Percentiles rank a stretch among this genome's conserved stretches.
phyloP scores from a whole-genome alignment of 2,797 vertebrate species.

The Chromis chromis region DNA sequence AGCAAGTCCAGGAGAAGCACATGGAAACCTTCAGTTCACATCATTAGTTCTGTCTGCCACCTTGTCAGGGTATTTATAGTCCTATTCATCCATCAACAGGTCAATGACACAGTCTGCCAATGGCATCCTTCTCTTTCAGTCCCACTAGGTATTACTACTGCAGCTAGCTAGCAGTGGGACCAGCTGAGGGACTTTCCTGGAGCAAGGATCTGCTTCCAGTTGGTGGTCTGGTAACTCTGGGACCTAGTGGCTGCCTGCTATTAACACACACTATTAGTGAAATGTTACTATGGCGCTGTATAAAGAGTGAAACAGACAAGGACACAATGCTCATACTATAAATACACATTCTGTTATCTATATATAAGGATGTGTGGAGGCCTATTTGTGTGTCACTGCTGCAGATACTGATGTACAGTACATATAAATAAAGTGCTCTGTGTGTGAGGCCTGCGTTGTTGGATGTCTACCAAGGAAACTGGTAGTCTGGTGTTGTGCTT shows the following conservation, averaged over 20 bases:
- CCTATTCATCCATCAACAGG: conserved; percentile 85
- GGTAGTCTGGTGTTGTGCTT: conserved; percentile 72
- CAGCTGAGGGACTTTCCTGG: conserved; percentile 71
- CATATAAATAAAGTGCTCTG: conserved; percentile 53
- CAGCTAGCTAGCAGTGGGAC: conserved; percentile 59
- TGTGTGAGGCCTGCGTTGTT: conserved; percentile 49
- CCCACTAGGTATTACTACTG: conserved; percentile 64
- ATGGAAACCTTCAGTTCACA: conserved; percentile 84
- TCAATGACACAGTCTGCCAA: conserved; percentile 85
- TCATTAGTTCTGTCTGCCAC: conserved; percentile 85
- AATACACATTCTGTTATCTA: conserved; percentile 55
- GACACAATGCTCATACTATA: conserved; percentile 55
- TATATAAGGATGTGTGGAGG: conserved; percentile 53
- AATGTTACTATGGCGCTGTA: conserved; percentile 34
- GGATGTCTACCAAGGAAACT: conserved; percentile 67
- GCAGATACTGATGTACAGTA: conserved; percentile 53
- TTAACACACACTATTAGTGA: conserved; percentile 22
- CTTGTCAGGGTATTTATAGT: conserved; percentile 87
- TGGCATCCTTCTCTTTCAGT: conserved; percentile 78
- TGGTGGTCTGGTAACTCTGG: conserved; percentile 63
- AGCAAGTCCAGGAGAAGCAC: conserved; percentile 75
- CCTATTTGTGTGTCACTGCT: conserved; percentile 51
- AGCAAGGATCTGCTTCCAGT: conserved; percentile 64
- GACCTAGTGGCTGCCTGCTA: conserved; percentile 36
- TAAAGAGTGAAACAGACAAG: conserved; percentile 56